Conservation (phyloP, 1,140 invertebrate genomes). For the Rhizoglyphus robini region DNA sequence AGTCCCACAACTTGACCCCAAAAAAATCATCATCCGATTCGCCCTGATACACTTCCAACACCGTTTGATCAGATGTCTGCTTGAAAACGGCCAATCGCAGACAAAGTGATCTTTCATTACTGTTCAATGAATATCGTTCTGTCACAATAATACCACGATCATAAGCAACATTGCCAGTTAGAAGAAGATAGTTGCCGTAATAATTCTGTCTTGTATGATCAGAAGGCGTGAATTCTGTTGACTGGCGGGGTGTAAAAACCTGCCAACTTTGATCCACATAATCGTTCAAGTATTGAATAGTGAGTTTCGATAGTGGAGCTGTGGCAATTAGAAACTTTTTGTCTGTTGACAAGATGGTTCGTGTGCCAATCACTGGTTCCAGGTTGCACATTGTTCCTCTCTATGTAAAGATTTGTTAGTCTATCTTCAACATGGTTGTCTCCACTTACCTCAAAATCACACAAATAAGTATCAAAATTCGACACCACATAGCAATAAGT, state of each 20-base stretch:
- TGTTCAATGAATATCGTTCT: background rate
- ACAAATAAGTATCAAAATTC: no score
- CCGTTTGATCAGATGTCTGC: background rate
- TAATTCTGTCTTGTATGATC: background rate
- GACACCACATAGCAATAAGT: no score
- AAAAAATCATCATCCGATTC: background rate
- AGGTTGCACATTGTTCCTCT: no score
- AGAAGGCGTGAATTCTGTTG: background rate
- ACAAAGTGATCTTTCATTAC: background rate
- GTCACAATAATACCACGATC: background rate
- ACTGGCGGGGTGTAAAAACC: background rate
- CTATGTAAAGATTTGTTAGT: no score
- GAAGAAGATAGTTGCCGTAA: background rate
- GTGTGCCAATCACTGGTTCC: no score
- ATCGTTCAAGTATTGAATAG: background rate
- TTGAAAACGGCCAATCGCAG: background rate
- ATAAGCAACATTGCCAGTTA: no score
- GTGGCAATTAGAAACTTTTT: no score
- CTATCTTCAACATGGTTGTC: no score
- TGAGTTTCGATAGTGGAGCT: background rate
- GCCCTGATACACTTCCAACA: slow-evolving; percentile 4
- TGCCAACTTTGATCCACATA: background rate
- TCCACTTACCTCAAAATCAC: background rate
- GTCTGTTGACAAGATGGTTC: no score
- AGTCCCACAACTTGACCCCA: background rate